phyloP scores from a whole-genome alignment of 2,113 vertebrate genomes.

The Brienomyrus longianalis region DNA sequence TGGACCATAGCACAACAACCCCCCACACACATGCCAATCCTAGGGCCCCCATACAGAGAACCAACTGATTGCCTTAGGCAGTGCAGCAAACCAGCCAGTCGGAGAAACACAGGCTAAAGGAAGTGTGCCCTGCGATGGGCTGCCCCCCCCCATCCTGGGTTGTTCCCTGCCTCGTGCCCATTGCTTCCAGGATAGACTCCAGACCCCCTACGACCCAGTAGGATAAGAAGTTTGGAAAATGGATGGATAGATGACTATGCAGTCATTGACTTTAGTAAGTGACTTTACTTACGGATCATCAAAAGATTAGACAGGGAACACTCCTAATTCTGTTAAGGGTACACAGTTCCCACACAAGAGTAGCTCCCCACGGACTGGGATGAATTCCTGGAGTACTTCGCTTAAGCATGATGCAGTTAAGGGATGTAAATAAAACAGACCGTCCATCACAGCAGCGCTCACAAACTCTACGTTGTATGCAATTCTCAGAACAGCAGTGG shows the following conservation, averaged over 20 bases:
- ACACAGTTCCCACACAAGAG: not conserved
- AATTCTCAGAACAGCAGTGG: slow-evolving; percentile 22
- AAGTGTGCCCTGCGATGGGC: too few species aligned
- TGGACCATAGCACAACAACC: not conserved
- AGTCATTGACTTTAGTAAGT: not conserved
- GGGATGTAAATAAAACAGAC: slow-evolving; percentile 36
- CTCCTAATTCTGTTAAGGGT: not conserved
- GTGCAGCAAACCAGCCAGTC: not conserved
- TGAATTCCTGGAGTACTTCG: not conserved
- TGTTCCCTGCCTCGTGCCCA: too few species aligned
- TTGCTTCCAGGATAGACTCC: too few species aligned
- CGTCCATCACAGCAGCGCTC: slow-evolving; percentile 21
- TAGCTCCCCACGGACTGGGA: not conserved
- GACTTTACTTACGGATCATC: not conserved
- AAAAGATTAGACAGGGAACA: not conserved
- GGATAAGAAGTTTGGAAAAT: too few species aligned
- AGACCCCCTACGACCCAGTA: too few species aligned
- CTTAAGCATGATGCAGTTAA: not conserved
- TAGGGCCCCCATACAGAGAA: not conserved
- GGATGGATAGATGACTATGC: not conserved
- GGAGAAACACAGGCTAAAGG: not conserved
- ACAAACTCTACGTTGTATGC: slow-evolving; percentile 28
- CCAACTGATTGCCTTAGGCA: not conserved
- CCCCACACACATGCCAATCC: not conserved
- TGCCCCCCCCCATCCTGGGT: too few species aligned